phyloP scores from a whole-genome alignment of 1,140 invertebrate species.

The Eriocheir sinensis region DNA sequence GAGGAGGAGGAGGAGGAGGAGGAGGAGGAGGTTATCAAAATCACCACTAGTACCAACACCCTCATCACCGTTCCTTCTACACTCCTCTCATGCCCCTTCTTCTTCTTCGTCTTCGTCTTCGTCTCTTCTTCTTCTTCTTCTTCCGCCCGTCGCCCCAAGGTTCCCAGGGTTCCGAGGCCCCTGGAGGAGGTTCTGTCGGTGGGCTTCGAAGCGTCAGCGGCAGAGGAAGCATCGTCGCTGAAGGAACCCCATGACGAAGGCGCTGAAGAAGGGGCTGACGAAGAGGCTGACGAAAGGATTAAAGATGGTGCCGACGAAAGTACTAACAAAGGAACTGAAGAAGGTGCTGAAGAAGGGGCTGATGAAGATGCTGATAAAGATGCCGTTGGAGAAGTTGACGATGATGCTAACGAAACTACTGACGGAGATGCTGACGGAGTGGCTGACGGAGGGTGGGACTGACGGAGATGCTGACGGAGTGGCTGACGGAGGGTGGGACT shows the following conservation, averaged over 20 bases:
- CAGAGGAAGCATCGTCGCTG: neutral
- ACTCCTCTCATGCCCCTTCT: neutral
- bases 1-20: neutral
- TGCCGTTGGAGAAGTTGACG: neutral
- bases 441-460: neutral
- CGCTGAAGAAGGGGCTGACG: neutral
- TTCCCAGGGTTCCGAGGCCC: neutral
- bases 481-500: too few relatives aligned
- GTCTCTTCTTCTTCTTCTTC: neutral
- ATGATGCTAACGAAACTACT: neutral
- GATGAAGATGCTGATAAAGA: too few relatives aligned
- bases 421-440: neutral
- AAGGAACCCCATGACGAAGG: neutral
- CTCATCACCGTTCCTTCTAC: neutral
- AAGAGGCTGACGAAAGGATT: neutral
- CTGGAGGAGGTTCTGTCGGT: neutral
- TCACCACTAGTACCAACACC: neutral
- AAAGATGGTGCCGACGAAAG: neutral
- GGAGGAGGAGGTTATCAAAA: neutral
- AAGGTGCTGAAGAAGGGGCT: neutral
- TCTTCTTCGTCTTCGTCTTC: neutral
- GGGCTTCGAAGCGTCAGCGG: neutral
- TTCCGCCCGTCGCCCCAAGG: neutral
- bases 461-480: neutral
- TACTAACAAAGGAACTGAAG: neutral